Conservation (phyloP, 1,140 invertebrate species). For the Drosophila melanogaster region Release_6_plus_ISO1_MT NC_004354.4:5444001-5444500, state of each 20-base stretch:
- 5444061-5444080: too few relatives aligned
- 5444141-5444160: constrained; percentile 7
- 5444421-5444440: too few relatives aligned
- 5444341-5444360: constrained; percentile 15
- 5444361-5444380: not conserved
- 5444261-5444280: not conserved
- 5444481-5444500: too few relatives aligned
- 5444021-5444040: too few relatives aligned
- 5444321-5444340: constrained; percentile 40
- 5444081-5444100: too few relatives aligned
- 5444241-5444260: not conserved
- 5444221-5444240: not conserved
- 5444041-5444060: too few relatives aligned
- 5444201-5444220: constrained; percentile 4
- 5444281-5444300: constrained; percentile 27
- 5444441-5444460: too few relatives aligned
- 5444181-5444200: constrained; percentile 32
- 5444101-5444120: not conserved
- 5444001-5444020: too few relatives aligned
- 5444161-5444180: constrained; percentile 7
- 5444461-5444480: too few relatives aligned
- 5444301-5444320: constrained; percentile 28
- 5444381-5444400: not conserved
- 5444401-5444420: too few relatives aligned
- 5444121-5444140: constrained; percentile 4